Conservation (phyloP, 2,797 vertebrate genomes). For the Holocentrus rufus region DNA sequence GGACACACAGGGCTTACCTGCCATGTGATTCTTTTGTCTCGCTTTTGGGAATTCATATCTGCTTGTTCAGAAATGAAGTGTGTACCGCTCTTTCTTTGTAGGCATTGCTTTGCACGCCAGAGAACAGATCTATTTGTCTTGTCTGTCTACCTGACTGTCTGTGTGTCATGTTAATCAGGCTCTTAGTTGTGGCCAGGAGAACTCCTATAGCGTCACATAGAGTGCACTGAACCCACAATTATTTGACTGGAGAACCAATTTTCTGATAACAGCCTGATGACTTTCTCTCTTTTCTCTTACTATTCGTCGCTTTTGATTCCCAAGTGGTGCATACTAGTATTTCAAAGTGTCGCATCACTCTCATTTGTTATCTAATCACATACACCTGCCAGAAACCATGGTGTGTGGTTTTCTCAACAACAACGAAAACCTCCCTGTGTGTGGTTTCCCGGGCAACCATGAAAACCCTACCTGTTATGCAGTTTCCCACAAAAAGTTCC, state of each 20-base stretch:
- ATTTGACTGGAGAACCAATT: slow-evolving; percentile 28
- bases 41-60: not conserved
- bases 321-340: slow-evolving; percentile 1
- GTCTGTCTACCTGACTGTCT: not conserved
- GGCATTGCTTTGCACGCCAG: too few species aligned
- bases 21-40: not conserved
- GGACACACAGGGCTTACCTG: not conserved
- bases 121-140: slow-evolving; percentile 1
- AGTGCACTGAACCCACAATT: slow-evolving; percentile 12
- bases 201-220: slow-evolving; percentile 1
- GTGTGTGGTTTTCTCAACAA: too few species aligned
- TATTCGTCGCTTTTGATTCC: not conserved
- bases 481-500: slow-evolving; percentile 46
- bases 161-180: slow-evolving; percentile 21
- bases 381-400: not conserved
- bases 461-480: too few species aligned
- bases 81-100: not conserved
- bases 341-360: slow-evolving; percentile 1
- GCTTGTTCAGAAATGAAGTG: not conserved
- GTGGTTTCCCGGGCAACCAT: too few species aligned
- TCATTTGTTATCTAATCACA: slow-evolving; percentile 8
- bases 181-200: not conserved
- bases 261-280: slow-evolving; percentile 26
- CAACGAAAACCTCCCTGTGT: too few species aligned
- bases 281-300: not conserved